These are phyloP conservation scores for Acanthurus leucopareius DNA, from an alignment of 2,797 vertebrate species.

Conservation along the genomic window DNA sequence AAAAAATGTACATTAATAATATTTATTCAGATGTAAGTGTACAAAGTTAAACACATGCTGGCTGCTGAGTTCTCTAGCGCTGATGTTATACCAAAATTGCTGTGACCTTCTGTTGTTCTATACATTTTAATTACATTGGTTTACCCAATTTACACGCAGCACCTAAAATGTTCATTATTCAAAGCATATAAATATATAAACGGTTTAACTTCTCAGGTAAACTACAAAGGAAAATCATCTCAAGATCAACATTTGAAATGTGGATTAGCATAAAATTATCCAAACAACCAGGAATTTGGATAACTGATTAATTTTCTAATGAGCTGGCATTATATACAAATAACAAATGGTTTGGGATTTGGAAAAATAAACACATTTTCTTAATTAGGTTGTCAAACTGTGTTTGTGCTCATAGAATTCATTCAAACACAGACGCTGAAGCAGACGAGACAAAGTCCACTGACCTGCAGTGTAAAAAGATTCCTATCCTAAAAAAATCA, in stretches of 20 bases:
- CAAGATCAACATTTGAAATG: background rate
- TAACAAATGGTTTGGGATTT: slow-evolving; percentile 17
- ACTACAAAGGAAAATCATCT: background rate
- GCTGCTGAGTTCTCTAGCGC: background rate
- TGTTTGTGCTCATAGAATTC: background rate
- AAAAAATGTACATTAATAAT: too few species aligned
- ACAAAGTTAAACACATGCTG: background rate
- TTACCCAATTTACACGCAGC: background rate
- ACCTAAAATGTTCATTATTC: background rate
- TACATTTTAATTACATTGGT: background rate
- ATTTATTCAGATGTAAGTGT: background rate
- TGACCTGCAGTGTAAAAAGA: slow-evolving; percentile 6
- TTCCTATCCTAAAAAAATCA: background rate
- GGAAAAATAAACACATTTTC: slow-evolving; percentile 18
- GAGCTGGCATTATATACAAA: slow-evolving; percentile 4
- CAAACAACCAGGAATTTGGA: slow-evolving; percentile 23
- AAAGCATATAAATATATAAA: background rate
- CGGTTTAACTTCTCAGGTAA: background rate
- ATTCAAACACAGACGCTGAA: slow-evolving; percentile 10
- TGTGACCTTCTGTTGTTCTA: too few species aligned
- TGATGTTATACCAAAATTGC: background rate
- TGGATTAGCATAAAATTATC: slow-evolving; percentile 10
- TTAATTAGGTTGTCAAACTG: slow-evolving; percentile 6
- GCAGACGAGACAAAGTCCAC: background rate
- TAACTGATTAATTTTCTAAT: slow-evolving; percentile 13